Percentiles rank a stretch among this genome's conserved stretches.
Conservation (phyloP, 2,113 vertebrate species). For the Probosciger aterrimus region DNA sequence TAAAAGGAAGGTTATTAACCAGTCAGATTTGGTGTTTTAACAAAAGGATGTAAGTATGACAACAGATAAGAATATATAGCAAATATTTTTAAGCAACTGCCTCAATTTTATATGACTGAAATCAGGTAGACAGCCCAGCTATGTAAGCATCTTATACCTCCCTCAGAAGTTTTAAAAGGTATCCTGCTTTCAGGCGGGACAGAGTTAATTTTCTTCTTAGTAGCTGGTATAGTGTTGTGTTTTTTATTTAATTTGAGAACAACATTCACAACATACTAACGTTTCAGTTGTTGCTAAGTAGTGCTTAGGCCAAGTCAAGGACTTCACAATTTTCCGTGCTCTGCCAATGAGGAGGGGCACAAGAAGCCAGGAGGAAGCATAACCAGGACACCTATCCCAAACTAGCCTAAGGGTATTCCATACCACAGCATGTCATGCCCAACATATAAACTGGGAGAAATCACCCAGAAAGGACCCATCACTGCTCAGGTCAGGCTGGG, state of each 20-base stretch:
- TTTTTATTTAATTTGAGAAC: background rate
- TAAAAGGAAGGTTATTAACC: background rate
- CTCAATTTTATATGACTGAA: background rate
- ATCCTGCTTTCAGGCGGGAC: background rate
- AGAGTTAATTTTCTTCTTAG: background rate
- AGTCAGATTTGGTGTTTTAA: background rate
- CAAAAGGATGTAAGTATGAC: background rate
- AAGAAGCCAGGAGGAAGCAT: too few relatives aligned
- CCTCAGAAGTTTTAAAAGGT: background rate
- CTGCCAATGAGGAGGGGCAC: too few relatives aligned
- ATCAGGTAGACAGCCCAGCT: background rate
- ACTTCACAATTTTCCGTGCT: too few relatives aligned
- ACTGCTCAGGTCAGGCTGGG: background rate
- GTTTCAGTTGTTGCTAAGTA: background rate
- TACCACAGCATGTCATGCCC: too few relatives aligned
- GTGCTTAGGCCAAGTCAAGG: background rate
- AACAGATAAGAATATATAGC: background rate
- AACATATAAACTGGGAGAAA: too few relatives aligned
- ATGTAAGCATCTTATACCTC: background rate
- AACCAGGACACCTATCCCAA: too few relatives aligned
- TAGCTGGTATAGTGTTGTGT: background rate
- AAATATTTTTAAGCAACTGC: background rate
- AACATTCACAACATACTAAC: background rate
- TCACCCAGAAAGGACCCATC: too few relatives aligned
- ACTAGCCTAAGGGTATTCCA: too few relatives aligned